A percentile compares a stretch with the other conserved stretches of the same genome.
Conservation (phyloP, 1,140 invertebrate species). For the Teleopsis dalmanni region DNA sequence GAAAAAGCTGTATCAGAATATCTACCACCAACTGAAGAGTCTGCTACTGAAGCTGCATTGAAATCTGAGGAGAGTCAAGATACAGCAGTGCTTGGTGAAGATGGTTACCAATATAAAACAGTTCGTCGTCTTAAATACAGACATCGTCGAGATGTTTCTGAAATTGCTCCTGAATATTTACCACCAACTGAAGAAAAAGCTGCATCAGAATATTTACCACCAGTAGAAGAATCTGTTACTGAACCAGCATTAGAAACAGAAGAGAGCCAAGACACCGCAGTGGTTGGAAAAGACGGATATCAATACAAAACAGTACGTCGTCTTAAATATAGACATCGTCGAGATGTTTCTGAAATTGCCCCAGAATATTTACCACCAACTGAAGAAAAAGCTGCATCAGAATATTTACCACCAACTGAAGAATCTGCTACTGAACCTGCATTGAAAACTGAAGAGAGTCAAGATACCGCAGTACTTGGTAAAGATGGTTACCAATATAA, state of each 20-base stretch:
- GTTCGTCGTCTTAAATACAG: constrained; percentile 21
- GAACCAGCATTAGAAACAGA: constrained; percentile 27
- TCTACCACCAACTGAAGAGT: constrained; percentile 16
- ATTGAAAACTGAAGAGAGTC: constrained; percentile 17
- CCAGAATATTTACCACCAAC: constrained; percentile 23
- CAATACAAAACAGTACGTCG: constrained; percentile 27
- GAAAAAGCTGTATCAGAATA: constrained; percentile 15
- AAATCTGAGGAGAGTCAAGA: constrained; percentile 11
- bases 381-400: constrained; percentile 16
- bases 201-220: constrained; percentile 19
- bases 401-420: constrained; percentile 6
- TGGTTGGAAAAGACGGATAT: constrained; percentile 23
- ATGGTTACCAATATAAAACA: constrained; percentile 24
- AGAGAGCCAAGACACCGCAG: constrained; percentile 18
- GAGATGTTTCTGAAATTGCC: constrained; percentile 15
- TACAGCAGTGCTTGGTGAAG: constrained; percentile 14
- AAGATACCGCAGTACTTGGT: constrained; percentile 16
- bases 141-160: constrained; percentile 24
- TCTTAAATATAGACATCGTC: constrained; percentile 22
- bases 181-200: constrained; percentile 9
- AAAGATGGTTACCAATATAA: constrained; percentile 24
- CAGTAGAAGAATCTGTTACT: constrained; percentile 24
- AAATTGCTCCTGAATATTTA: too few species aligned
- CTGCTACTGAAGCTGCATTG: constrained; percentile 10
- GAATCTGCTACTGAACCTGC: constrained; percentile 4